Evolutionary conservation across 2,888 invertebrate species (phyloP), one percentile per base, ranked within the genome.

Genomic region (Papilio protenor): DNA sequence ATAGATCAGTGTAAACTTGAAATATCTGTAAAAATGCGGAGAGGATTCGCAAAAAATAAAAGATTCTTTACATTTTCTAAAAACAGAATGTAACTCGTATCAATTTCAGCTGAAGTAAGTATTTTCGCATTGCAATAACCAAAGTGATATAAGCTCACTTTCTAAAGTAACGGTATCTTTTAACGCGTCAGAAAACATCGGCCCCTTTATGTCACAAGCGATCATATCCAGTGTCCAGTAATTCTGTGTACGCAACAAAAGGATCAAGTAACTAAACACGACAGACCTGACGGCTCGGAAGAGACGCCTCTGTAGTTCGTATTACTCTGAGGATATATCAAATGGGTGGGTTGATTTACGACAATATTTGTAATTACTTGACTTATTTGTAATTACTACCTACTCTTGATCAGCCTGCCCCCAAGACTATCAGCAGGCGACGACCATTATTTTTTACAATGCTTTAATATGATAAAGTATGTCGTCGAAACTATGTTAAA

Each of bases 231-330:
- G 57, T 73, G 55, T 73, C 73, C 69, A 40, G 59, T n/a, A 61
- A 1, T 64, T 40, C 64, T 64, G 66, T 72, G 49, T 72, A 73
- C 73, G 73, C 47, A 45, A 73, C 66, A 69, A 61, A 73, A 45
- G 77, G 64, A 73, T 73, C 73, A 55, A 45, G 66, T 76, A 12
- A 61, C 76, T 69, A 45, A 69, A 33, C 69, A 40, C 16, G 73
- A 57, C 27, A 69, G 57, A 73, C 69, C 8, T 27, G 21, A 45
- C 69, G 27, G 57, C 12, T n/a, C 14, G 73, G 23, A 55, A 69
- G 49, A 57, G 73, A 69, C 77, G 69, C 27, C 72, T 73, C 73
- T 69, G 47, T 2, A 40, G 64, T 64, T 72, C 16, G 27, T 27
- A 45, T 55, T 66, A 77, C 72, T 72, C 64, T 73, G 52, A 27